Evolutionary conservation across 2,797 vertebrate genomes (phyloP), one percentile per base, ranked within the genome.

Genomic region (Erethizon dorsatum): DNA sequence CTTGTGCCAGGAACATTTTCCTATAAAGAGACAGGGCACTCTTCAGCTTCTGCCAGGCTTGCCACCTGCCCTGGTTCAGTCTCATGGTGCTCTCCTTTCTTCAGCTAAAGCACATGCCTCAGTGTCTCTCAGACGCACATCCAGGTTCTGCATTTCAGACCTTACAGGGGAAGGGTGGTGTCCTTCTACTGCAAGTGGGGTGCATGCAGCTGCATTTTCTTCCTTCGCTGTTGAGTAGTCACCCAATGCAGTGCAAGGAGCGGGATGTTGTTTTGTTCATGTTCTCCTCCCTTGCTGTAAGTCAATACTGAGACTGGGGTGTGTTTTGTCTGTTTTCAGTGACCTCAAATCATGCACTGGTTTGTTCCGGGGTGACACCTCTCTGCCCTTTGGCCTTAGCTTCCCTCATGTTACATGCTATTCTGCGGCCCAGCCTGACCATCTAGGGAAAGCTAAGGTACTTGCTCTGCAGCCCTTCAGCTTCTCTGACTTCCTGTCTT

Each of bases 401-500:
- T 50, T 1, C 17, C 31, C 33, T 26, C 41, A 11, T 17, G 5
- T 59, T 33, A 2, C 24, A 20, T 52, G 31, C 50, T 77, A 33
- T 52, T 22, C 33, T 57, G 10, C 28, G 63, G 7, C 33, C 73
- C 20, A 90, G 73, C 50, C 65, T 41, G 80, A 59, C 31, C 41
- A 67, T 86, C 33, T 24, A 52, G 20, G 12, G 22, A 59, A 80
- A 0, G 9, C 20, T 20, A 33, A 12, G 8, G 24, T 13, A 22
- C 22, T 59, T 83, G 24, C 41, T 88, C 63, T 88, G 18, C 5
- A 41, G 33, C 15, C 47, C 20, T 78, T n/a, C 26, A 61, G 31
- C 37, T 84, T 84, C 57, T 80, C 54, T 94, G 26, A 96, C 15
- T 89, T 83, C 11, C 54, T 71, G 1, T 78, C 88, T 75, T 88